Evolutionary conservation across 2,113 vertebrate genomes (phyloP).

Genomic region (Pithys albifrons): DNA sequence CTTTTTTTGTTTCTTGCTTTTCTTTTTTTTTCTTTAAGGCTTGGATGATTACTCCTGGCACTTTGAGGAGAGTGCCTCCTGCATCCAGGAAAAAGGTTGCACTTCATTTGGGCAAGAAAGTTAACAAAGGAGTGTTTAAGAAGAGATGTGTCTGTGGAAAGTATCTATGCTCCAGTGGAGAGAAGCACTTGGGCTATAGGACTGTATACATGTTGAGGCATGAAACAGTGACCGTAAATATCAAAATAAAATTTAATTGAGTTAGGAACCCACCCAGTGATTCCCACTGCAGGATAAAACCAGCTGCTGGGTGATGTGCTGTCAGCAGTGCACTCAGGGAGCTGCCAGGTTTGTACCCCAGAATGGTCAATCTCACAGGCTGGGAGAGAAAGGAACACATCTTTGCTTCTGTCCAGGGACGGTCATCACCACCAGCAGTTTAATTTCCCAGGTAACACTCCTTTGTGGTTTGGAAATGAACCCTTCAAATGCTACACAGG

Average conservation of each 20-base stretch:
- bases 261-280: background rate
- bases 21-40: background rate
- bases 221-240: background rate
- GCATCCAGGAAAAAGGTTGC: background rate
- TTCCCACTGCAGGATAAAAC: background rate
- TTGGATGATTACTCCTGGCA: background rate
- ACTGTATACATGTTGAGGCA: background rate
- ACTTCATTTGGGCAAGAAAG: background rate
- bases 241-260: background rate
- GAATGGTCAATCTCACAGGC: background rate
- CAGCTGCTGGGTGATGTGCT: background rate
- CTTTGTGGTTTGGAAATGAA: background rate
- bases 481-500: background rate
- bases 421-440: background rate
- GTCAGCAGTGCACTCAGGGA: background rate
- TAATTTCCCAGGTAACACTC: background rate
- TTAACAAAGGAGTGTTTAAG: background rate
- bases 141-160: background rate
- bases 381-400: background rate
- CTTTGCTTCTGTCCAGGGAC: background rate
- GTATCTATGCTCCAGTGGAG: rapidly evolving
- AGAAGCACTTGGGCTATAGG: background rate
- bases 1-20: background rate
- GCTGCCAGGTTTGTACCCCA: background rate
- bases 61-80: background rate